These are phyloP conservation scores for Artibeus jamaicensis DNA, from an alignment of 2,797 vertebrate genomes.

Conservation along the genomic window DNA sequence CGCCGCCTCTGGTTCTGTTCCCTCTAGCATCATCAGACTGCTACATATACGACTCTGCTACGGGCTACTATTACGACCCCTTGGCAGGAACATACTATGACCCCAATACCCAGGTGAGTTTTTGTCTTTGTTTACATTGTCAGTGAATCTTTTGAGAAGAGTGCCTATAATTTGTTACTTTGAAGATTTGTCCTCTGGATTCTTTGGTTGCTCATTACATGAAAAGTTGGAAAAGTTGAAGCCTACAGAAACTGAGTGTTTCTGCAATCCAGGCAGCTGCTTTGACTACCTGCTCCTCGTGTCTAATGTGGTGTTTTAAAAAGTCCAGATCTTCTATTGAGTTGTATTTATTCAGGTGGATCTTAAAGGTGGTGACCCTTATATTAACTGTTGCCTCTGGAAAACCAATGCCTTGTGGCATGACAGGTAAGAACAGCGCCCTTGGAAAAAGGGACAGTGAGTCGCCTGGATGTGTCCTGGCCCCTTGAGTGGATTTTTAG, in stretches of 20 bases:
- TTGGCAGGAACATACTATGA: conserved; percentile 96
- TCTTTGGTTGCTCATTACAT: conserved; percentile 40
- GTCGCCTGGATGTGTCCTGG: not conserved
- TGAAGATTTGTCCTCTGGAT: conserved; percentile 24
- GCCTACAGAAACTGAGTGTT: conserved; percentile 1
- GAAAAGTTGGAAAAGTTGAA: conserved; percentile 42
- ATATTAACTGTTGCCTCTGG: conserved; percentile 14
- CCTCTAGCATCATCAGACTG: conserved; percentile 90
- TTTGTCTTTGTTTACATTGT: not conserved
- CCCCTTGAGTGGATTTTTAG: not conserved
- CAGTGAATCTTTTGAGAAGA: conserved; percentile 42
- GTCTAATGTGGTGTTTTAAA: not conserved
- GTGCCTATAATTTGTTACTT: conserved; percentile 23
- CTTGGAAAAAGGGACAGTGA: not conserved
- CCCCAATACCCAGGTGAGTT: conserved; percentile 92
- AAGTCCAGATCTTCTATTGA: not conserved
- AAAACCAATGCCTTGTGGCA: conserved; percentile 28
- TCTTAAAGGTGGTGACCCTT: not conserved
- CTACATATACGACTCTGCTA: conserved; percentile 95
- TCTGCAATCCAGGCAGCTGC: not conserved
- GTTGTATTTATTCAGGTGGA: not conserved
- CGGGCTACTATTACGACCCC: conserved; percentile 97
- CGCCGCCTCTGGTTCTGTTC: conserved; percentile 59
- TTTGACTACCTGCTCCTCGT: not conserved
- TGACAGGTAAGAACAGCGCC: conserved; percentile 38